Percentiles rank a stretch among this genome's conserved stretches.
These are phyloP conservation scores for Adrianichthys oophorus DNA, from an alignment of 2,797 vertebrate genomes.

Conservation along the genomic window DNA sequence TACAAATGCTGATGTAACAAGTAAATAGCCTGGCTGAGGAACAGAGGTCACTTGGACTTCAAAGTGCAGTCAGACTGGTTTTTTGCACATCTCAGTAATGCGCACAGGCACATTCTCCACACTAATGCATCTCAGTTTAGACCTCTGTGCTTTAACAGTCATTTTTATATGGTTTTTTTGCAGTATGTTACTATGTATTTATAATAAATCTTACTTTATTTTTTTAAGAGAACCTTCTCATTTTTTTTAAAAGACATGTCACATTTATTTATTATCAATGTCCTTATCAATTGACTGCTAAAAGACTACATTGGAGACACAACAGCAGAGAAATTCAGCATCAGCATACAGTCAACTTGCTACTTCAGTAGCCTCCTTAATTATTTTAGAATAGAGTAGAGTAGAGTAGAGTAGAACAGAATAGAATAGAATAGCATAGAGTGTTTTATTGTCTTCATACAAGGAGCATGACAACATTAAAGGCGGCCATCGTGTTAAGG, in stretches of 20 bases:
- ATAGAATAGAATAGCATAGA: too few relatives aligned
- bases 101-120: constrained; percentile 5
- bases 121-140: not conserved
- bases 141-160: constrained; percentile 22
- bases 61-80: constrained; percentile 10
- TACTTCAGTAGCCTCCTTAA: too few relatives aligned
- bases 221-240: not conserved
- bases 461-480: too few relatives aligned
- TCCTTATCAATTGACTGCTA: too few relatives aligned
- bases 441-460: too few relatives aligned
- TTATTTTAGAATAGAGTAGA: too few relatives aligned
- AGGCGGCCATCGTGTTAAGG: not conserved
- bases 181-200: constrained; percentile 15
- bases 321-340: too few relatives aligned
- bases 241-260: not conserved
- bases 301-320: too few relatives aligned
- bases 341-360: too few relatives aligned
- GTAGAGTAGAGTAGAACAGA: too few relatives aligned
- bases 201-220: not conserved
- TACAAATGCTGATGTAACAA: constrained; percentile 38
- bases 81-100: constrained; percentile 2
- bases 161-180: constrained; percentile 23
- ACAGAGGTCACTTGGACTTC: constrained; percentile 38
- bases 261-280: too few relatives aligned
- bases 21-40: constrained; percentile 11